These are phyloP conservation scores for Paratilapia polleni DNA, from an alignment of 2,113 vertebrate genomes.

Conservation along the genomic window DNA sequence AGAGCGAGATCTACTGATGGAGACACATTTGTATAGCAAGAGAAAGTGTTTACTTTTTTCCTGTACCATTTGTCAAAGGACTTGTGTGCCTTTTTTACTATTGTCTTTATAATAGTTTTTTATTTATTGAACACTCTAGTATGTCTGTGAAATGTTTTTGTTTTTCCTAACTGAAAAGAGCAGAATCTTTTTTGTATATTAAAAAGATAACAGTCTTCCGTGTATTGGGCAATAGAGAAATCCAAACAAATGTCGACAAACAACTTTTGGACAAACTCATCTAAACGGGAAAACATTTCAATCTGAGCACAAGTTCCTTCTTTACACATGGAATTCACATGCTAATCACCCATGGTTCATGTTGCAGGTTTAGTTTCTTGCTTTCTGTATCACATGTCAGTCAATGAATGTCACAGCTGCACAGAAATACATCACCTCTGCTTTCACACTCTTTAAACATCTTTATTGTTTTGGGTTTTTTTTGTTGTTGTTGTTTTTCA, in stretches of 20 bases:
- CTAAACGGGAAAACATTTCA: constrained; percentile 55
- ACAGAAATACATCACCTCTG: constrained; percentile 17
- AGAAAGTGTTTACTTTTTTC: constrained; percentile 89
- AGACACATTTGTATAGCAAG: constrained; percentile 86
- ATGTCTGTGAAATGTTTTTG: constrained; percentile 80
- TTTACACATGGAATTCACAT: neutral
- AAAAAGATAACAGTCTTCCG: constrained; percentile 91
- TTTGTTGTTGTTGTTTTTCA: neutral
- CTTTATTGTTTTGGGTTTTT: neutral
- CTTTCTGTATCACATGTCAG: constrained; percentile 16
- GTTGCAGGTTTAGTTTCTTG: constrained; percentile 35
- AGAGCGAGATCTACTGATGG: constrained; percentile 85
- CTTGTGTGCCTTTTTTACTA: constrained; percentile 99
- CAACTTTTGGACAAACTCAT: constrained; percentile 69
- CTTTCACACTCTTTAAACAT: neutral
- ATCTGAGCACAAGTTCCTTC: constrained; percentile 51
- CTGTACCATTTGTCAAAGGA: constrained; percentile 93
- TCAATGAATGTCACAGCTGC: constrained; percentile 47
- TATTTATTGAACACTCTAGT: constrained; percentile 88
- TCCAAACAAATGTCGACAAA: constrained; percentile 78
- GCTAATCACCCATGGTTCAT: constrained; percentile 17
- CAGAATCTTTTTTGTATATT: constrained; percentile 80
- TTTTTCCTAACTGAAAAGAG: constrained; percentile 73
- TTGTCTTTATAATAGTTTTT: constrained; percentile 92
- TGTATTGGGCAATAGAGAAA: constrained; percentile 91